Conservation (phyloP, 2,888 invertebrate genomes). For the Lottia gigantea region DNA sequence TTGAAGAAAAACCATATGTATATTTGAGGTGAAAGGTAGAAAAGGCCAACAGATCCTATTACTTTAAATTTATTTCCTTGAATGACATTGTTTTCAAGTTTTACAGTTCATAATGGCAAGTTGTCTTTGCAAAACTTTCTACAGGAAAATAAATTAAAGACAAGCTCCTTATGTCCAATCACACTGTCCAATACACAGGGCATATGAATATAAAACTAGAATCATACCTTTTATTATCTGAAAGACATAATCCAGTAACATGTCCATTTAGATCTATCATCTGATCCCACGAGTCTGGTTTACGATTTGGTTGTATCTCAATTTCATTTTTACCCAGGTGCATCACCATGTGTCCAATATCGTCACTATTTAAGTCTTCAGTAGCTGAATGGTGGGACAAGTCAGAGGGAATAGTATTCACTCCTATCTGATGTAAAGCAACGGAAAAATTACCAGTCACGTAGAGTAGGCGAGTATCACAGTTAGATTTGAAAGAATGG, state of each 20-base stretch:
- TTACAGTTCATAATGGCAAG: no score
- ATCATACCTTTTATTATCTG: constrained; percentile 79
- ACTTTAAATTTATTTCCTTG: no score
- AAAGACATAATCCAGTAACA: constrained; percentile 86
- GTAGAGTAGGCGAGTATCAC: constrained; percentile 39
- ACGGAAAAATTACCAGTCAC: constrained; percentile 56
- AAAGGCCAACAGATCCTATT: no score
- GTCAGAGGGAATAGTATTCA: constrained; percentile 44
- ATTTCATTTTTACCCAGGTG: constrained; percentile 53
- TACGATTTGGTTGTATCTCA: constrained; percentile 36
- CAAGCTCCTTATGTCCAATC: no score
- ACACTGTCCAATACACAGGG: no score
- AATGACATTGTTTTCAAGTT: no score
- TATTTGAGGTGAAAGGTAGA: no score
- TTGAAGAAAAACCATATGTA: no score
- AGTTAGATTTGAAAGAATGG: neutral
- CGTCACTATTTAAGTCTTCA: constrained; percentile 29
- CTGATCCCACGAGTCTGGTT: constrained; percentile 78
- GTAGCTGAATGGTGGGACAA: neutral
- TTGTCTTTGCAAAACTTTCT: no score
- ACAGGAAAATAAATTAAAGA: no score
- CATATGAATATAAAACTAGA: no score
- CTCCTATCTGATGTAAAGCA: constrained; percentile 50
- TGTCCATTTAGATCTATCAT: constrained; percentile 85
- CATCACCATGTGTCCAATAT: constrained; percentile 44